Evolutionary conservation across 1,140 invertebrate genomes (phyloP).

Genomic region (Trialeurodes vaporariorum): DNA sequence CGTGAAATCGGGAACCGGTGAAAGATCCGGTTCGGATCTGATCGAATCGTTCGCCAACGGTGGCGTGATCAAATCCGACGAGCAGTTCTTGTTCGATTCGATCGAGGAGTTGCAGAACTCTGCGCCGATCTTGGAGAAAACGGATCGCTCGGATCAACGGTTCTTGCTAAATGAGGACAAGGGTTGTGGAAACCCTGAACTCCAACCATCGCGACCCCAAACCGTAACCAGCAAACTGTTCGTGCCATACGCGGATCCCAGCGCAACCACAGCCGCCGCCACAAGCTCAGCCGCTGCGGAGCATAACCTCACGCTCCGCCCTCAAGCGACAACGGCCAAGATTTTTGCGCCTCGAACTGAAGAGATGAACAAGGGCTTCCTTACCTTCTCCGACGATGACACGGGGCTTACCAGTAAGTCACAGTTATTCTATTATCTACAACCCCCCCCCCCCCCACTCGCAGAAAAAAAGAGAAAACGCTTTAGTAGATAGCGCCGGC

Average conservation of each 20-base stretch:
- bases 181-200: too few species aligned
- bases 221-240: conserved; percentile 35
- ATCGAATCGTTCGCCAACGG: too few species aligned
- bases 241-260: conserved; percentile 27
- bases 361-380: conserved; percentile 87
- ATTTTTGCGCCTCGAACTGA: conserved; percentile 75
- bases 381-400: conserved; percentile 75
- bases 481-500: too few species aligned
- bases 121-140: conserved; percentile 13
- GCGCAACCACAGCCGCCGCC: neutral
- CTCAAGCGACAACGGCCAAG: conserved; percentile 54
- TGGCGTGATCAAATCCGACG: neutral
- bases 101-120: neutral
- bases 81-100: neutral
- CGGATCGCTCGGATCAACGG: conserved; percentile 9
- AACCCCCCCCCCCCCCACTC: too few species aligned
- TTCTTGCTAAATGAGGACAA: too few species aligned
- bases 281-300: neutral
- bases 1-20: too few species aligned
- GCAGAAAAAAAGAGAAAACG: too few species aligned
- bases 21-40: too few species aligned
- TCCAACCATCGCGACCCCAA: conserved; percentile 23
- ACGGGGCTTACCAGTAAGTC: conserved; percentile 70
- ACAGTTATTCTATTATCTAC: too few species aligned
- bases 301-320: conserved; percentile 21